phyloP scores from a whole-genome alignment of 1,140 invertebrate genomes.

The Drosophila pallidifrons region DNA sequence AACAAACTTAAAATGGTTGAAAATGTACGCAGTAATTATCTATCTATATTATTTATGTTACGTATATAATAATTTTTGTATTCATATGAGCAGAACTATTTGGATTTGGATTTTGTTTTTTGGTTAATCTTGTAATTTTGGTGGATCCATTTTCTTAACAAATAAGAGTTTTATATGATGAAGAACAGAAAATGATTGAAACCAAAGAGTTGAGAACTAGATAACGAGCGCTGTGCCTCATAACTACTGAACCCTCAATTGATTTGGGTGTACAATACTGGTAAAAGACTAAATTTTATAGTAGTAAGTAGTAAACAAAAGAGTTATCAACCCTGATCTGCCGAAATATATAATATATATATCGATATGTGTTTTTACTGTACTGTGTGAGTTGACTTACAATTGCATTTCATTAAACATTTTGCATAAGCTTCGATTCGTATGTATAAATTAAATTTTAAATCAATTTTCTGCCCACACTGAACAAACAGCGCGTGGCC shows the following conservation, averaged over 20 bases:
- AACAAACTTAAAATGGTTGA: constrained; percentile 16
- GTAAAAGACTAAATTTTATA: background rate
- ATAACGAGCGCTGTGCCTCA: constrained; percentile 48
- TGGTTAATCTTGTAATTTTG: constrained; percentile 1
- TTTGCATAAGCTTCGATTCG: background rate
- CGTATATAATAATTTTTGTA: constrained; percentile 9
- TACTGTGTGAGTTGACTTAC: constrained; percentile 33
- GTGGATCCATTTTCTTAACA: constrained; percentile 48
- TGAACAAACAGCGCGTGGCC: constrained; percentile 80
- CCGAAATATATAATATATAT: background rate
- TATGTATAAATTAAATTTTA: constrained; percentile 18
- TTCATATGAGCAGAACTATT: constrained; percentile 26
- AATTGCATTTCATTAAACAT: constrained; percentile 19
- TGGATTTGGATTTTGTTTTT: background rate
- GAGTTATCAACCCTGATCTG: background rate
- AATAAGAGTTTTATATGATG: constrained; percentile 42
- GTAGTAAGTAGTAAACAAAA: constrained; percentile 1
- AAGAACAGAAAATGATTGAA: constrained; percentile 52
- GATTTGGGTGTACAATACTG: constrained; percentile 9
- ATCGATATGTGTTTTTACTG: constrained; percentile 22
- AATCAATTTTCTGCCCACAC: constrained; percentile 70
- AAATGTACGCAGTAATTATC: constrained; percentile 28
- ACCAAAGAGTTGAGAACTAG: constrained; percentile 47
- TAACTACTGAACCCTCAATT: constrained; percentile 5
- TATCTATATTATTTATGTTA: constrained; percentile 27